Conservation (phyloP, 2,113 vertebrate species). For the Platanista minor region DNA sequence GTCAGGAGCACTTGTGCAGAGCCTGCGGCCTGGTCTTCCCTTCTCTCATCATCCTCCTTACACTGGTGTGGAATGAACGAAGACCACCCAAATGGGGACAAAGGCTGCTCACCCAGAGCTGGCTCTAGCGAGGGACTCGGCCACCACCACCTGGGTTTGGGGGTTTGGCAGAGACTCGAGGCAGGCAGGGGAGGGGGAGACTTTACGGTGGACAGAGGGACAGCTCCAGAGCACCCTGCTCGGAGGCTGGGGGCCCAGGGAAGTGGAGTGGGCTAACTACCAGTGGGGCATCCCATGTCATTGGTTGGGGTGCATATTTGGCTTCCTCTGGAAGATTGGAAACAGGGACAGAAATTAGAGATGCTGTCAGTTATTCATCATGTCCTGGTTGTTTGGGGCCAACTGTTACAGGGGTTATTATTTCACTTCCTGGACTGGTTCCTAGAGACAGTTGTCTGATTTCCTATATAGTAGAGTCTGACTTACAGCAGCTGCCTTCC, state of each 20-base stretch:
- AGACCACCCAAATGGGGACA: fast-evolving
- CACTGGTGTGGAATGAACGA: fast-evolving
- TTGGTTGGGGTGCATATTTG: not conserved
- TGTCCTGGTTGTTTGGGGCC: not conserved
- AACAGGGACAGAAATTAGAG: not conserved
- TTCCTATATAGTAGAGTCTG: too few relatives aligned
- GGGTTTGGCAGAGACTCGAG: not conserved
- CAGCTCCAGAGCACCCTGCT: not conserved
- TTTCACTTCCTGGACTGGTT: not conserved
- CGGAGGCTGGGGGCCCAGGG: not conserved
- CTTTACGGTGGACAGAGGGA: not conserved
- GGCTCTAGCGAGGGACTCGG: not conserved
- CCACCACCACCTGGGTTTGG: not conserved
- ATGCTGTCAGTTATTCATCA: not conserved
- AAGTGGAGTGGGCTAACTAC: fast-evolving
- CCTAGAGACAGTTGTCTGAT: too few relatives aligned
- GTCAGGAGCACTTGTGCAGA: not conserved
- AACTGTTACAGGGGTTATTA: not conserved
- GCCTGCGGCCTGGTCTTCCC: fast-evolving
- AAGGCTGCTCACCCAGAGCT: not conserved
- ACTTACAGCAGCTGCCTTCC: too few relatives aligned
- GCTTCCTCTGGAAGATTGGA: not conserved
- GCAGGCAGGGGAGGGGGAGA: not conserved
- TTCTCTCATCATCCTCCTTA: too few relatives aligned
- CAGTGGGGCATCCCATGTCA: fast-evolving